These are phyloP conservation scores for Fopius arisanus DNA, from an alignment of 1,140 invertebrate species.

Conservation along the genomic window DNA sequence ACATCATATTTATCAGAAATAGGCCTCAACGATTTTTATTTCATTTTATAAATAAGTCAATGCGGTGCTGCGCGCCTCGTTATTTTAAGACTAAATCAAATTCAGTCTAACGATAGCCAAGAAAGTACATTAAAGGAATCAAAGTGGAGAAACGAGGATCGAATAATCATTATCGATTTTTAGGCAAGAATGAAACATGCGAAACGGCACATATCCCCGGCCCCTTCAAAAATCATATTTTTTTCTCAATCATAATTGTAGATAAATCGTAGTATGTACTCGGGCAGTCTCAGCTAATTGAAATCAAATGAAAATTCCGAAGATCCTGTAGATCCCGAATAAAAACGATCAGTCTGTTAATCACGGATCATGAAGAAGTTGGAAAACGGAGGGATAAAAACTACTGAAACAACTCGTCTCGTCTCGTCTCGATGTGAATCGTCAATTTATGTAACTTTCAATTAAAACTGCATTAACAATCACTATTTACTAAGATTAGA, in stretches of 20 bases:
- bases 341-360: constrained; percentile 26
- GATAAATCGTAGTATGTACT: background rate
- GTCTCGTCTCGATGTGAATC: constrained; percentile 30
- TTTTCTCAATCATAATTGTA: constrained; percentile 27
- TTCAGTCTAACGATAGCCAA: constrained; percentile 4
- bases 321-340: background rate
- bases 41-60: constrained; percentile 4
- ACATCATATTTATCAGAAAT: background rate
- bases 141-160: background rate
- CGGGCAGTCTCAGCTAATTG: too few relatives aligned
- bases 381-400: background rate
- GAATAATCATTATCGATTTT: background rate
- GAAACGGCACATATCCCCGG: constrained; percentile 28
- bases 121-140: constrained; percentile 14
- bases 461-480: constrained; percentile 49
- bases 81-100: background rate
- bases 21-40: background rate
- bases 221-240: constrained; percentile 34
- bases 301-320: background rate
- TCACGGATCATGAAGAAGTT: too few relatives aligned
- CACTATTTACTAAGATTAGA: constrained; percentile 55
- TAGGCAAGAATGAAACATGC: background rate
- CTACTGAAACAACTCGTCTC: constrained; percentile 22
- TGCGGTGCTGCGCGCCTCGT: background rate
- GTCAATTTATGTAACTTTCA: constrained; percentile 34